Evolutionary conservation across 2,113 vertebrate genomes (phyloP), one percentile per base, ranked within the genome.

Genomic region (Chaenogobius annularis): DNA sequence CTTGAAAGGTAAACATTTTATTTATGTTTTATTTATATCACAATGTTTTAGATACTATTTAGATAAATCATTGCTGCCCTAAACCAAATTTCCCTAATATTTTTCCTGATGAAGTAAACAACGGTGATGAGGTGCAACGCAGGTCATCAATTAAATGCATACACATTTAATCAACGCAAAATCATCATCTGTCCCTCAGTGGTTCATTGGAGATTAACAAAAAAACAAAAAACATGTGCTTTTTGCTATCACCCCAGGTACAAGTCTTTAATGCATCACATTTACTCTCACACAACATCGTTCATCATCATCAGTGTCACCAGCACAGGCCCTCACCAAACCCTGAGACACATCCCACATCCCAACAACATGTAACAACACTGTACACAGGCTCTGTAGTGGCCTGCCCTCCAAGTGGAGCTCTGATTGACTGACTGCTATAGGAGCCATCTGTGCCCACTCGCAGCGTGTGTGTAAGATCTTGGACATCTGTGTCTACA

Each of bases 401-500:
- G 77, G 68, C 77, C 68, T 79, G 79, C 77, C 75, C 79, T 82
- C 72, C 56, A 67, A 66, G 50, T 68, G 81, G 50, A 70, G 83
- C 71, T 69, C 70, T 87, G 91, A 88, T 82, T 90, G 90, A 90
- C 82, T 81, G 82, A 77, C 85, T 73, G 85, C 78, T 89, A 86
- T 90, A 86, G 85, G 74, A 87, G 87, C 87, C 87, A 90, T 90
- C 90, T 90, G 91, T 73, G 80, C 78, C 80, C 74, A 76, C 82
- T 87, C 83, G 52, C 73, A 74, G 35, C 77, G 19, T 58, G 55
- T 58, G 84, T 83, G 83, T 77, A 88, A 85, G 87, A 87, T 79
- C 83, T 73, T 72, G 77, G 87, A 91, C 91, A 90, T 90, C 87
- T 90, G 88, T 81, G 89, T 87, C 84, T 81, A 79, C 85, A 87